Evolutionary conservation across 2,797 vertebrate species (phyloP), one percentile per base, ranked within the genome.

Genomic region (Gephyroberyx darwinii): DNA sequence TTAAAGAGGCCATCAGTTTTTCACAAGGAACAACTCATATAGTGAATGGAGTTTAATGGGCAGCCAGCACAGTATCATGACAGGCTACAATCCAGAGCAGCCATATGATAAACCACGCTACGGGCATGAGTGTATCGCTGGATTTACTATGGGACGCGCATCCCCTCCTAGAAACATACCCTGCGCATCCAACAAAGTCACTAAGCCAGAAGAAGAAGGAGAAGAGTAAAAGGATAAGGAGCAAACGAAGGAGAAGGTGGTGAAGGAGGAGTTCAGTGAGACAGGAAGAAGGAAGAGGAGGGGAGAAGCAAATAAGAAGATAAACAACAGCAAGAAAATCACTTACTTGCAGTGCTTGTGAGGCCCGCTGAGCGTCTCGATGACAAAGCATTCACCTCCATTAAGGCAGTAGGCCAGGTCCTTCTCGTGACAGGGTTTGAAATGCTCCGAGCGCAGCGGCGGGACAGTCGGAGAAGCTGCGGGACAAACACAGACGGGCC

Each of bases 291-390:
- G 12, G 5, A 41, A 20, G 14, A n/a, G 12, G 33, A 59, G 37
- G 10, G 5, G 13, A 50, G 55, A 58, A 33, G 56, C 17, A 7
- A 33, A 55, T 20, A 14, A 57, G 3, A 37, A n/a, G 3, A 31
- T 50, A 5, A 55, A 7, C 4, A 33, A 20, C 69, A 62, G 59
- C 45, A 16, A 52, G 12, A 13, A 33, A 5, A 26, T 55, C 65
- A 84, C 97, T 96, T 96, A 99, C 97, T 97, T 96, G 93, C 97
- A 99, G 93, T 99, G 97, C 90, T 98, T 98, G 85, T 99, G 97
- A 43, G 97, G 97, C 69, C 97, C 97, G 0, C 96, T 98, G 43
- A 98, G 83, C 19, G 97, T 99, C 90, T 99, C 97, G 9, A 98
- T 99, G 91, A 99, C 96, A 68, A 98, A 99, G 90, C 97, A 99